A percentile compares a stretch with the other conserved stretches of the same genome.
These are phyloP conservation scores for Melanchra persicariae DNA, from an alignment of 2,888 invertebrate species.

Conservation along the genomic window DNA sequence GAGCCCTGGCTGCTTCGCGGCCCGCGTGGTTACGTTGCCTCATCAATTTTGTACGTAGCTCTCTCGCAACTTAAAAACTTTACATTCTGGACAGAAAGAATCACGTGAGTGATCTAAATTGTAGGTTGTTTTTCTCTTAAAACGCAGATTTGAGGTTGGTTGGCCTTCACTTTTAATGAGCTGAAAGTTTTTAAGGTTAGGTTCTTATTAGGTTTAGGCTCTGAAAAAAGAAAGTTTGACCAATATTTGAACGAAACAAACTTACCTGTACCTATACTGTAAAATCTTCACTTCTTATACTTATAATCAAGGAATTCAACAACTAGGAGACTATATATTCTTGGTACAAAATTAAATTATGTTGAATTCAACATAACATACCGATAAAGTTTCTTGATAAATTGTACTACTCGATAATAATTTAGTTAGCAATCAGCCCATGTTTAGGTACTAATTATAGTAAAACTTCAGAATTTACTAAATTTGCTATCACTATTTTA, in stretches of 20 bases:
- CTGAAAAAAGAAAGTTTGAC: not conserved
- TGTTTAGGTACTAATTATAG: not conserved
- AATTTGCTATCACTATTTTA: not conserved
- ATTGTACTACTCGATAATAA: too few relatives aligned
- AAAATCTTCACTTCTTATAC: not conserved
- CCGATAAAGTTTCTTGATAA: too few relatives aligned
- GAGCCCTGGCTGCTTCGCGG: constrained; percentile 81
- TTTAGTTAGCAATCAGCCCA: not conserved
- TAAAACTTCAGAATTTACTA: not conserved
- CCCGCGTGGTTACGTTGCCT: constrained; percentile 85
- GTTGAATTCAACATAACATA: too few relatives aligned
- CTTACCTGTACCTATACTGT: not conserved
- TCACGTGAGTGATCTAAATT: constrained; percentile 55
- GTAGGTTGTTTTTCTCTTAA: constrained; percentile 42
- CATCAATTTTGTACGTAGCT: constrained; percentile 89
- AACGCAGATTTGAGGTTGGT: constrained; percentile 21
- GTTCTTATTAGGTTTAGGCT: not conserved
- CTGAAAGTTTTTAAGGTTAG: not conserved
- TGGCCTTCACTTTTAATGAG: not conserved
- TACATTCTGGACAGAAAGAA: constrained; percentile 69
- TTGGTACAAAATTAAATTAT: too few relatives aligned
- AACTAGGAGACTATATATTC: too few relatives aligned
- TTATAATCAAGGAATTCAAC: too few relatives aligned
- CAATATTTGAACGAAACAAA: not conserved
- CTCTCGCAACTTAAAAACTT: constrained; percentile 83